A percentile compares a stretch with the other conserved stretches of the same genome.
Conservation (phyloP, 2,113 vertebrate genomes). For the zebrafish (Danio rerio) region DNA sequence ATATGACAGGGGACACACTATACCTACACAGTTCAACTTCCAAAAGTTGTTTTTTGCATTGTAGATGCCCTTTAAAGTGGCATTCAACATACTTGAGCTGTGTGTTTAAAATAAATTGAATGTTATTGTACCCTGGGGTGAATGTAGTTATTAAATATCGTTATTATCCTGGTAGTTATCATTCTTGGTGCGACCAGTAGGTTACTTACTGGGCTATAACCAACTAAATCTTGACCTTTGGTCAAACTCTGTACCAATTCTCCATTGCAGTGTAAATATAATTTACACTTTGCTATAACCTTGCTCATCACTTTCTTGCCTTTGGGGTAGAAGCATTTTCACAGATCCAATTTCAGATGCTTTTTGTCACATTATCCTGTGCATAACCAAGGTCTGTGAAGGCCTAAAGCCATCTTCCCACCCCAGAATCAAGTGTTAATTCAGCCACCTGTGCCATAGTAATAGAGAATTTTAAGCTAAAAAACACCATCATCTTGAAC, state of each 20-base stretch:
- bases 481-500: too few relatives aligned
- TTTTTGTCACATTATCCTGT: constrained; percentile 14
- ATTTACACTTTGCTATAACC: too few relatives aligned
- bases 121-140: too few relatives aligned
- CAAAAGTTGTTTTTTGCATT: too few relatives aligned
- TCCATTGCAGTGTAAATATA: too few relatives aligned
- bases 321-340: constrained; percentile 34
- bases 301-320: not conserved
- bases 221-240: not conserved
- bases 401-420: not conserved
- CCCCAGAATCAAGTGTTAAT: not conserved
- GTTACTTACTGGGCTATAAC: not conserved
- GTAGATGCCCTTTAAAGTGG: too few relatives aligned
- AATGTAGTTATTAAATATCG: not conserved
- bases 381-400: constrained; percentile 1
- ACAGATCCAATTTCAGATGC: constrained; percentile 47
- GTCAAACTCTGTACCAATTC: not conserved
- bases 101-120: too few relatives aligned
- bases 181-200: not conserved
- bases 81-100: too few relatives aligned
- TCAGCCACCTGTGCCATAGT: not conserved
- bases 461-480: not conserved
- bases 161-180: too few relatives aligned
- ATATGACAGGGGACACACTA: too few relatives aligned
- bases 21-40: too few relatives aligned